These are phyloP conservation scores for Podarcis muralis DNA, from an alignment of 2,113 vertebrate genomes.

Conservation along the genomic window DNA sequence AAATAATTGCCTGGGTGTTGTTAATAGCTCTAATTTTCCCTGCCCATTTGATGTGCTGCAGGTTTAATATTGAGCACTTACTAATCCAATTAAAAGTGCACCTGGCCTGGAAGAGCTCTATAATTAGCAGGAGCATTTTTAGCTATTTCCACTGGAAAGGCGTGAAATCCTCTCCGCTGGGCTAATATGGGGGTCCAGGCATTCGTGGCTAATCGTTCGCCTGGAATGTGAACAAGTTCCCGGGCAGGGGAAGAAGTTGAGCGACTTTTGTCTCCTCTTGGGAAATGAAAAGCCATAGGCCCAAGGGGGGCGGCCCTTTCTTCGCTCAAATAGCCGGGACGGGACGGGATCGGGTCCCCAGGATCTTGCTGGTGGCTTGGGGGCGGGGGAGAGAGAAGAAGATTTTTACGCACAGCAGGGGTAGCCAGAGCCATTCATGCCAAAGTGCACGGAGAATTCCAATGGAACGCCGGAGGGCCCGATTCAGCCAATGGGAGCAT, in stretches of 20 bases:
- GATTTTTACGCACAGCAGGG: slow-evolving; percentile 7
- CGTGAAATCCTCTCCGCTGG: slow-evolving; percentile 67
- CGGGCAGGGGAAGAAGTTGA: slow-evolving; percentile 30
- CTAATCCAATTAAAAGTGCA: slow-evolving; percentile 74
- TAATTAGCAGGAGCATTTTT: slow-evolving; percentile 73
- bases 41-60: slow-evolving; percentile 58
- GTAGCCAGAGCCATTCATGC: background rate
- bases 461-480: background rate
- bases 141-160: slow-evolving; percentile 70
- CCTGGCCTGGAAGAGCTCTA: slow-evolving; percentile 66
- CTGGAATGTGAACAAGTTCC: slow-evolving; percentile 50
- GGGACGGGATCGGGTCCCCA: slow-evolving; percentile 8
- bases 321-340: background rate
- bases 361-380: background rate
- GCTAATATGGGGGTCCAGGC: slow-evolving; percentile 56
- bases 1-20: slow-evolving; percentile 52
- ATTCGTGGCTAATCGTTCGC: slow-evolving; percentile 56
- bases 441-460: background rate
- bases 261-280: slow-evolving; percentile 13
- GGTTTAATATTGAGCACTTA: slow-evolving; percentile 50
- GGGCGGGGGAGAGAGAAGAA: background rate
- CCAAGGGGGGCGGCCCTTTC: background rate
- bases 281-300: slow-evolving; percentile 4
- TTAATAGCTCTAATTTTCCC: slow-evolving; percentile 39
- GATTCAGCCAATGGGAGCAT: background rate